These are phyloP conservation scores for Podiceps cristatus DNA, from an alignment of 2,113 vertebrate genomes.

Conservation along the genomic window DNA sequence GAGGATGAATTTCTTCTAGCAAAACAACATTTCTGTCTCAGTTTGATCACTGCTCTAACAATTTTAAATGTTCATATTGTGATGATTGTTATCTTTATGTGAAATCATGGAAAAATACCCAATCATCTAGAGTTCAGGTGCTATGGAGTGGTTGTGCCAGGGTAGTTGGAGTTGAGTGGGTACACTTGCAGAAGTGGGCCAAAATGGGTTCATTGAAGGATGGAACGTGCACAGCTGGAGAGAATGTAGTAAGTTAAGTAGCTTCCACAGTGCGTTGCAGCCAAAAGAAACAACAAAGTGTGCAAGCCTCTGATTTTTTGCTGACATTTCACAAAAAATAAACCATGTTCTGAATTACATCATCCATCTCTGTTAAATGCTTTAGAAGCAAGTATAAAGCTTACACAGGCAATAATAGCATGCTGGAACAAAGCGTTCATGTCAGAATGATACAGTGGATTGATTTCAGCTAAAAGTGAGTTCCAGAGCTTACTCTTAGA, in stretches of 20 bases:
- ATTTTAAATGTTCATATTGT: neutral
- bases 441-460: neutral
- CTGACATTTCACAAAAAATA: conserved; percentile 20
- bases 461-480: neutral
- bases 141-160: neutral
- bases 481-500: neutral
- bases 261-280: neutral
- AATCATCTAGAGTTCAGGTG: neutral
- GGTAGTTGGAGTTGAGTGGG: neutral
- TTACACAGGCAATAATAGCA: neutral
- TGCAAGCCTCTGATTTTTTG: neutral
- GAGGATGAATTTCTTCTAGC: neutral
- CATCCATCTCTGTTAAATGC: neutral
- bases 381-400: neutral
- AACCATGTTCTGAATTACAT: neutral
- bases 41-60: neutral
- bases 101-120: rapidly evolving
- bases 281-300: neutral
- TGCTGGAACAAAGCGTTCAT: neutral
- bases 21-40: neutral
- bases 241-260: neutral
- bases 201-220: neutral
- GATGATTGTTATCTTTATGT: neutral
- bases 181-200: neutral
- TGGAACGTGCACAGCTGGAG: neutral